These are phyloP conservation scores for Zoanthus gigantus DNA, from an alignment of 92 coral and sea anemone genomes.

Conservation along the genomic window DNA sequence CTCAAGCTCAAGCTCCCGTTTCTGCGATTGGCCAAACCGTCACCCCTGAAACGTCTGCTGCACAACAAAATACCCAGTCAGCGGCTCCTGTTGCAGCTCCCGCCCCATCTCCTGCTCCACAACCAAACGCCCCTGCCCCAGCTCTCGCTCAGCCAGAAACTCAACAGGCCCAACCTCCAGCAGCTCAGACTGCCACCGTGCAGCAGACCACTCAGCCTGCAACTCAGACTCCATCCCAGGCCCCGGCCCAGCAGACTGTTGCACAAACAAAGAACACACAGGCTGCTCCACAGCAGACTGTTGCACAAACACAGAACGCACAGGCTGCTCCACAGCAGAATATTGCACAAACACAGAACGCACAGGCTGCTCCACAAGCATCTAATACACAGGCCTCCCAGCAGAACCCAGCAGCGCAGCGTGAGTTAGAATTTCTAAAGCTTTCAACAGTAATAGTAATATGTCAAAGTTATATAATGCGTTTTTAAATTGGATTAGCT, in stretches of 20 bases:
- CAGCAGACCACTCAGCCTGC: conserved; percentile 29
- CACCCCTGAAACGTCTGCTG: neutral
- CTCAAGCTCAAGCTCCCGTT: neutral
- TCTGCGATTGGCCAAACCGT: neutral
- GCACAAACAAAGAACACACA: neutral
- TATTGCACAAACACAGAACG: neutral
- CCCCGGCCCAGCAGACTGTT: neutral
- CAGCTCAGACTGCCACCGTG: conserved; percentile 11
- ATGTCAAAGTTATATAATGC: no score
- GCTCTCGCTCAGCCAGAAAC: conserved; percentile 18
- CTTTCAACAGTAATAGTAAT: no score
- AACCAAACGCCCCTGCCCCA: conserved; percentile 12
- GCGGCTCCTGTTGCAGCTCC: neutral
- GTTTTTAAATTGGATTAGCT: no score
- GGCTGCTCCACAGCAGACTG: no score
- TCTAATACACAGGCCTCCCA: no score
- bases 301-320: no score
- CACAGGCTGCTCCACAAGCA: no score
- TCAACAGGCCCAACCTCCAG: conserved; percentile 17
- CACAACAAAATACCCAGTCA: neutral
- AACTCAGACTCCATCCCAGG: neutral
- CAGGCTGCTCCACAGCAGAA: neutral
- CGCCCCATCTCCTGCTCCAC: conserved; percentile 17
- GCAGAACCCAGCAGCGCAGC: no score
- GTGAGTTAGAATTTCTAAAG: no score